Evolutionary conservation across 1,140 invertebrate genomes (phyloP), one percentile per base, ranked within the genome.

Genomic region (Triops longicaudatus): DNA sequence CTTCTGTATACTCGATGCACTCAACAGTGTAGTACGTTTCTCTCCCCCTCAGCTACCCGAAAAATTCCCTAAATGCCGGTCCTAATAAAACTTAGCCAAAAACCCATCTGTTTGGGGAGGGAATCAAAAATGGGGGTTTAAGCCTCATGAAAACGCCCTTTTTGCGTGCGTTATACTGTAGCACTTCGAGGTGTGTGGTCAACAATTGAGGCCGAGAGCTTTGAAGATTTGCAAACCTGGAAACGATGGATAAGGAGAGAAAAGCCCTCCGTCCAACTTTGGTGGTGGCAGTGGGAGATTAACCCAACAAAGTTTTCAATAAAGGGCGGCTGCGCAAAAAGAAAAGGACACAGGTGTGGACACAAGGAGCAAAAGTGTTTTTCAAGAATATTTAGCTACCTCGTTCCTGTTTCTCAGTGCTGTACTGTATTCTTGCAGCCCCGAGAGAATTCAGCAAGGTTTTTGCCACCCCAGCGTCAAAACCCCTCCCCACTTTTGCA

Each of bases 291-390:
- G 31, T 4, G 31, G 31, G 50, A 63, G 50, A 63, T 63, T 63
- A 63, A 63, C 50, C 50, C 50, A 63, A 63, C 50, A 63, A 63
- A 63, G 50, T 63, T 63, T 63, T 63, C 50, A 63, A 63, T 63
- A 63, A 63, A 22, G 50, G 50, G 50, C 50, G 50, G 50, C 50
- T 63, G 50, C 50, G 50, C 17, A 17, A 63, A 63, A 63, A 63
- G 50, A 63, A 63, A 63, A 63, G 22, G 50, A 63, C 50, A 63
- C 50, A 63, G 50, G 50, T 63, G 50, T 63, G 50, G 50, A 63
- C 50, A 63, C 31, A 37, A n/a, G 50, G 50, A 22, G 50, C 50
- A 63, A 63, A 63, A 63, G 50, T 63, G 50, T 63, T 63, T 63
- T 63, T 22, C 22, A 22, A 63, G 22, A 63, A n/a, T 63, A 17